These are phyloP conservation scores for Antheraea yamamai DNA, from an alignment of 2,888 invertebrate species.

Conservation along the genomic window DNA sequence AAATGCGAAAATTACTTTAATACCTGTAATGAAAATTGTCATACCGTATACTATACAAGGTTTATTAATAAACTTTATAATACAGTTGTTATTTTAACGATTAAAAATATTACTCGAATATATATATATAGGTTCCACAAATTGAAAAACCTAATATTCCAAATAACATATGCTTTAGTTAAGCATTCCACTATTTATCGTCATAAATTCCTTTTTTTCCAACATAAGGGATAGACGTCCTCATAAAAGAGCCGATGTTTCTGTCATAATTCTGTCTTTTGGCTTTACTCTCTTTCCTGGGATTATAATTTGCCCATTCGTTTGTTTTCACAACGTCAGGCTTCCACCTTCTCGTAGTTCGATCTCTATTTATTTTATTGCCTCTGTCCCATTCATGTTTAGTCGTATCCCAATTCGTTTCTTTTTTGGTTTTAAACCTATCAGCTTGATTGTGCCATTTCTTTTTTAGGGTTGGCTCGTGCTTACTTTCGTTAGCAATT, in stretches of 20 bases:
- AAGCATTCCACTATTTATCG: slow-evolving; percentile 27
- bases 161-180: slow-evolving; percentile 21
- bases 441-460: slow-evolving; percentile 2
- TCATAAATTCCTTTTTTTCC: slow-evolving; percentile 41
- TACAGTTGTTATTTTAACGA: no score
- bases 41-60: no score
- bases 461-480: not conserved
- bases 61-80: no score
- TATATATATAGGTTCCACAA: no score
- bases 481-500: not conserved
- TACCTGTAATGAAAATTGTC: no score
- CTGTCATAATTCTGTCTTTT: slow-evolving; percentile 21
- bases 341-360: slow-evolving; percentile 11
- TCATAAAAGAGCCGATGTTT: slow-evolving; percentile 26
- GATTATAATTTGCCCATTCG: slow-evolving; percentile 23
- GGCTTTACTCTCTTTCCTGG: slow-evolving; percentile 24
- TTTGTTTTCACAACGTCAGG: slow-evolving; percentile 11
- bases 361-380: slow-evolving; percentile 19
- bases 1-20: no score
- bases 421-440: slow-evolving; percentile 14
- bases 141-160: not conserved
- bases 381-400: slow-evolving; percentile 10
- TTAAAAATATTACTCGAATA: no score
- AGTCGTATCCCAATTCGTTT: slow-evolving; percentile 14
- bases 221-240: slow-evolving; percentile 41